Evolutionary conservation across 1,140 invertebrate genomes (phyloP).

Genomic region (Cotesia typhae): DNA sequence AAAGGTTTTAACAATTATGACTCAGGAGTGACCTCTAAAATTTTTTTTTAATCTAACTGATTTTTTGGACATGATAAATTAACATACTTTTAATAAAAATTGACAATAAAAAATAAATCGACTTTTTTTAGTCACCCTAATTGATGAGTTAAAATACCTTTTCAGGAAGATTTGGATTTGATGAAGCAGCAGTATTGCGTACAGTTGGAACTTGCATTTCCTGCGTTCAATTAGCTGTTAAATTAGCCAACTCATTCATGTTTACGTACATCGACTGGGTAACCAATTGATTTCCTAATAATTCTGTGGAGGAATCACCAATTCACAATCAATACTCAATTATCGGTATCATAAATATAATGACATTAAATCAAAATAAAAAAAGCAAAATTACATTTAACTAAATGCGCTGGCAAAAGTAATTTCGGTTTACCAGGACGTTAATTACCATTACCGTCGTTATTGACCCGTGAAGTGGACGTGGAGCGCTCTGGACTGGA

Average conservation of each 20-base stretch:
- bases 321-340: not conserved
- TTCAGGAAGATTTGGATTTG: not conserved
- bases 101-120: too few species aligned
- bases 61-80: too few species aligned
- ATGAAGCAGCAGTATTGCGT: slow-evolving; percentile 34
- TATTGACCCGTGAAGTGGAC: slow-evolving; percentile 57
- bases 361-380: not conserved
- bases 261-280: slow-evolving; percentile 90
- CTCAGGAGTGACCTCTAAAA: too few species aligned
- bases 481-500: slow-evolving; percentile 80
- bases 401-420: slow-evolving; percentile 76
- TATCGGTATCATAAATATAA: too few species aligned
- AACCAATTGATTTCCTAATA: slow-evolving; percentile 58
- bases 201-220: slow-evolving; percentile 69
- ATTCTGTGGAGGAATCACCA: slow-evolving; percentile 37
- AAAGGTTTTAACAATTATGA: too few species aligned
- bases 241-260: slow-evolving; percentile 86
- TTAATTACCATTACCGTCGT: slow-evolving; percentile 65
- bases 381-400: slow-evolving; percentile 69
- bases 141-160: not conserved
- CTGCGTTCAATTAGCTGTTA: slow-evolving; percentile 76
- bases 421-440: slow-evolving; percentile 70
- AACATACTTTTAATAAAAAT: too few species aligned
- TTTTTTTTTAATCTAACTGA: too few species aligned
- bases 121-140: not conserved